These are phyloP conservation scores for Esox lucius DNA, from an alignment of 2,797 vertebrate genomes.

Conservation along the genomic window DNA sequence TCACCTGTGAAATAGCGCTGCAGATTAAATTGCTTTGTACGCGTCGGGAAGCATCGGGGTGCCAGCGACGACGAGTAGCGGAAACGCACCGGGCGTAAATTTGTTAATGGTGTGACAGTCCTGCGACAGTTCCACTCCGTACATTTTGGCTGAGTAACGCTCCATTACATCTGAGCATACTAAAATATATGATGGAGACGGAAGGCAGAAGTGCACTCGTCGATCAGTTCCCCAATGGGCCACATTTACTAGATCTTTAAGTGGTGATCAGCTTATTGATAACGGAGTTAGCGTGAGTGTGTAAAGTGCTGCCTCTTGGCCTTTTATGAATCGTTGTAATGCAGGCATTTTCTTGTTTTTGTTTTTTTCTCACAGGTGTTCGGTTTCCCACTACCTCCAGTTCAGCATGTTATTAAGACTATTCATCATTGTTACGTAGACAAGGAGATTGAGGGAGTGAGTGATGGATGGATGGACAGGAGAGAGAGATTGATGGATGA, in stretches of 20 bases:
- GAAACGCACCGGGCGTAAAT: conserved; percentile 43
- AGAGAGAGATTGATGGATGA: background rate
- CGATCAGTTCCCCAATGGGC: conserved; percentile 57
- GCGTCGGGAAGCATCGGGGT: conserved; percentile 24
- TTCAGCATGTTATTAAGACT: conserved; percentile 29
- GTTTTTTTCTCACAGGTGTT: conserved; percentile 59
- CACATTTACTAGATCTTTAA: conserved; percentile 40
- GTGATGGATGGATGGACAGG: conserved; percentile 21
- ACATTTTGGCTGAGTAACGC: conserved; percentile 60
- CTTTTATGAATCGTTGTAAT: conserved; percentile 48
- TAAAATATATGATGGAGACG: conserved; percentile 52
- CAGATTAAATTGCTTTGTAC: conserved; percentile 36
- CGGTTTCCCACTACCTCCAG: conserved; percentile 31
- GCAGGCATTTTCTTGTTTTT: conserved; percentile 45
- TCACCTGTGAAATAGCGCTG: conserved; percentile 55
- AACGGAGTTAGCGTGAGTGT: conserved; percentile 50
- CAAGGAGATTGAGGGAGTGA: conserved; percentile 38
- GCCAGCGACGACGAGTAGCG: conserved; percentile 26
- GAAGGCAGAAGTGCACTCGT: conserved; percentile 55
- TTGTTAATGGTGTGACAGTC: conserved; percentile 49
- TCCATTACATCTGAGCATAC: conserved; percentile 57
- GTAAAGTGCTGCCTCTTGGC: conserved; percentile 48
- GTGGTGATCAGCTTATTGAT: conserved; percentile 62
- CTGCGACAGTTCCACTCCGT: conserved; percentile 60
- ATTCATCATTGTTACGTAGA: conserved; percentile 19